Base-by-base conservation (phyloP, 2,888 invertebrate species). In the Arctia plantaginis region DNA sequence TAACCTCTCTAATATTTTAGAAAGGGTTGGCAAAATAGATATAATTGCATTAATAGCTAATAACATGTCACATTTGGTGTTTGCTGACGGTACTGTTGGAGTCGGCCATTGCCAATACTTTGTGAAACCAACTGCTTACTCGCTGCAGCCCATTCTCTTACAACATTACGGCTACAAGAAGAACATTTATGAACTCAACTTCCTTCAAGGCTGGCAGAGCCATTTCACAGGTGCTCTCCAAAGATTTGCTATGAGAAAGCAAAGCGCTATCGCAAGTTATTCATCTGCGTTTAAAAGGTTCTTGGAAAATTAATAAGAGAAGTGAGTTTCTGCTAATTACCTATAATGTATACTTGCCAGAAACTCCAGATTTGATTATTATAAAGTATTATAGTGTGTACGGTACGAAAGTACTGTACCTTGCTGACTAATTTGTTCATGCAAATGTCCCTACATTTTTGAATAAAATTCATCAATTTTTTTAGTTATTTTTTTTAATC, bases 161-260 rank as follows among this genome's bases (percentile, higher is more conserved):
- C 64, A 33, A 33, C 64, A 64, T 64, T 64, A 64, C 15, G 64
- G 64, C 33, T 64, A 55, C 55, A 55, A 55, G 55, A 55, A 55
- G 55, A 55, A 55, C 12, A 55, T 55, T n/a, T 55, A 55, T n/a
- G 55, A 55, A 10, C 55, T 55, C 10, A 55, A 55, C n/a, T 55
- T 55, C 55, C 23, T 55, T n/a, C 55, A n/a, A 12, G n/a, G 55
- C n/a, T 55, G 55, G 55, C n/a, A 55, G n/a, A 55, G 55, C n/a
- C 55, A 55, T n/a, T 55, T 55, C 55, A 55, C n/a, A 12, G 55
- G n/a, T 12, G n/a, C n/a, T 55, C 55, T 55, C n/a, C 10, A 55
- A 55, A 55, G 55, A 55, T 55, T 55, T n/a, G 55, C 7, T 55
- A 3, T n/a, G 3, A 55, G n/a, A 12, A 55, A 55, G 55, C n/a